These are phyloP conservation scores for Drosophila histrio DNA, from an alignment of 2,888 invertebrate genomes.

Conservation along the genomic window DNA sequence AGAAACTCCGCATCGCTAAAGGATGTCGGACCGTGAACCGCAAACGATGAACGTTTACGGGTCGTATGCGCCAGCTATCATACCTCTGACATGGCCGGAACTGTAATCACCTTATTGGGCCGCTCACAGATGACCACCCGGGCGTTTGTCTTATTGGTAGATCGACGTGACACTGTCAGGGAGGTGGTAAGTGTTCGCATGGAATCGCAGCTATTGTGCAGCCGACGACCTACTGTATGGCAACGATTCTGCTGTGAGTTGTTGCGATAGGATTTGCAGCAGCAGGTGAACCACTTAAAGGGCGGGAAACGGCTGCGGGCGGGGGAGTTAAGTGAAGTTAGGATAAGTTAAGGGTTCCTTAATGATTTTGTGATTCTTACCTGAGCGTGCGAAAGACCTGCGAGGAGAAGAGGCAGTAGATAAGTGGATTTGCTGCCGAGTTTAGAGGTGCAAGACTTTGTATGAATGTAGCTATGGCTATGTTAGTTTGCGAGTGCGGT, in stretches of 20 bases:
- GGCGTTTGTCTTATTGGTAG: constrained; percentile 81
- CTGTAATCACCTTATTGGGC: constrained; percentile 72
- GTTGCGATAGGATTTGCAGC: constrained; percentile 84
- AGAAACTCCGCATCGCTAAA: constrained; percentile 74
- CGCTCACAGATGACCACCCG: constrained; percentile 82
- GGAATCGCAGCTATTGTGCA: constrained; percentile 84
- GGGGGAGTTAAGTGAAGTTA: constrained; percentile 1
- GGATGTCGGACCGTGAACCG: constrained; percentile 67
- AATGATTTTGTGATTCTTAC: constrained; percentile 85
- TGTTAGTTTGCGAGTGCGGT: constrained; percentile 90
- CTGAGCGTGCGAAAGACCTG: constrained; percentile 93
- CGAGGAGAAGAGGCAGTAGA: constrained; percentile 96
- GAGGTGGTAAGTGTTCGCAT: constrained; percentile 84
- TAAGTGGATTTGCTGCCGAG: constrained; percentile 96
- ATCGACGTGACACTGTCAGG: constrained; percentile 82
- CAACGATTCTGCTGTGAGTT: constrained; percentile 82
- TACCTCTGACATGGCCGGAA: constrained; percentile 83
- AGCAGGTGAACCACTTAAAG: constrained; percentile 87
- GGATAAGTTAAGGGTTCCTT: constrained; percentile 5
- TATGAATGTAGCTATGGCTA: constrained; percentile 94
- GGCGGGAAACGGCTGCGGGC: constrained; percentile 86
- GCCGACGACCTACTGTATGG: constrained; percentile 82
- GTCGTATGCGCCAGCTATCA: constrained; percentile 81
- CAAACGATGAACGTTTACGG: constrained; percentile 67
- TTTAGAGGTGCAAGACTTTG: constrained; percentile 96